Evolutionary conservation across 2,797 vertebrate genomes (phyloP).

Genomic region (Dendrocincla fuliginosa): DNA sequence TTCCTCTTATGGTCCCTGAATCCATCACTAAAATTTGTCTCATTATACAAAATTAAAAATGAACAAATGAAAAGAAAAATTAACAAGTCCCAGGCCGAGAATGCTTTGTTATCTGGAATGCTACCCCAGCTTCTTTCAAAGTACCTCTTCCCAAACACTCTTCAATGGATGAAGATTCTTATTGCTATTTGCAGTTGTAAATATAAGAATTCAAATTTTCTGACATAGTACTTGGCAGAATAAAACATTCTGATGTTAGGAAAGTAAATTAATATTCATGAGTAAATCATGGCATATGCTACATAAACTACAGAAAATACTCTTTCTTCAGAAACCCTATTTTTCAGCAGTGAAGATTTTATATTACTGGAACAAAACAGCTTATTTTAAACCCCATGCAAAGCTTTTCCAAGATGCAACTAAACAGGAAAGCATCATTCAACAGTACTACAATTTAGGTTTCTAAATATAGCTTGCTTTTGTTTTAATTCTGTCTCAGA

Average conservation of each 20-base stretch:
- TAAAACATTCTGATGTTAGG: background rate
- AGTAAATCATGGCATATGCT: background rate
- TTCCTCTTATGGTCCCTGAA: background rate
- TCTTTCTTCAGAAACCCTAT: background rate
- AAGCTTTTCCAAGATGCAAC: background rate
- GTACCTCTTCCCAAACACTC: background rate
- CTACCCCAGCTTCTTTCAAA: background rate
- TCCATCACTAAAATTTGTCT: background rate
- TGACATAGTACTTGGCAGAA: background rate
- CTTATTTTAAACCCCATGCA: background rate
- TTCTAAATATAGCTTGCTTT: conserved; percentile 4
- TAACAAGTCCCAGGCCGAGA: background rate
- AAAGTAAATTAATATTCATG: background rate
- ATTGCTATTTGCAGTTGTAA: background rate
- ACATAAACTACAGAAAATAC: background rate
- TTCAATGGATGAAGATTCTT: background rate
- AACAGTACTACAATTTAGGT: background rate
- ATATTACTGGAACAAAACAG: background rate
- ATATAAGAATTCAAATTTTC: background rate
- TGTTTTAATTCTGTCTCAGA: background rate
- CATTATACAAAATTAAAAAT: background rate
- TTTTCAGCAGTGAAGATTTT: background rate
- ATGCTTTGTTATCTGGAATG: background rate
- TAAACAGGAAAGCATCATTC: background rate
- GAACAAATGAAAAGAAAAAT: background rate